Evolutionary conservation across 53 echinoderm and acorn worm genomes (phyloP), one percentile per base, ranked within the genome.

Genomic region (Arbacia lixula): DNA sequence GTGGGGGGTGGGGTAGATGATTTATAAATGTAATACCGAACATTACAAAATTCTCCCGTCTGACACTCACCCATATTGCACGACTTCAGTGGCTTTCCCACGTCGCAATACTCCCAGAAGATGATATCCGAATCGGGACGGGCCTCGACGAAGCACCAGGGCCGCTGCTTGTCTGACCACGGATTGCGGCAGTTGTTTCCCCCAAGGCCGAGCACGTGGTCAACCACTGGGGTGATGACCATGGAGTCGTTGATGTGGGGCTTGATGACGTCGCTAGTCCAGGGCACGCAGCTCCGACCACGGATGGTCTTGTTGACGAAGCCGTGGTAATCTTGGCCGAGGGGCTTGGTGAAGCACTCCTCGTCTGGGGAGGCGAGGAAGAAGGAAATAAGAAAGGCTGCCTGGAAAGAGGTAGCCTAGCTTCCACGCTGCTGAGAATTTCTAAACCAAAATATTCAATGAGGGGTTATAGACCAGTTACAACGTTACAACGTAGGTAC

Each of bases 181-280:
- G 93, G 93, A 37, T 90, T 93, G 10, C 93, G 93, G 55, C 93
- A 93, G 71, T 90, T 85, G 34, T 90, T 90, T 21, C 73, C 90
- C 22, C 93, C 82, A 22, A 35, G 43, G 0, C 19, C 33, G 46
- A 81, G 82, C 2, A 33, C 54, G 39, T 81, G 73, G 11, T 22
- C 21, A 37, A 73, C 42, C 83, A 82, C 66, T 22, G 77, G 73
- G 26, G 67, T 57, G 30, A 86, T 71, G 39, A 84, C 39, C 79
- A 87, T 85, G 30, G 76, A 68, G 22, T 31, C 83, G 66, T 88
- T 83, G 66, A 81, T 63, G 67, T 79, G 66, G 40, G 88, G 82
- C 34, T 36, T 65, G 32, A 92, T 49, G 17, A 64, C 39, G 58
- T 85, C 83, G 66, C 88, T 71, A n/a, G 43, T 63, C 93, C 93